These are phyloP conservation scores for Pyrrhura leucotis DNA, from an alignment of 2,797 vertebrate genomes.

Conservation along the genomic window DNA sequence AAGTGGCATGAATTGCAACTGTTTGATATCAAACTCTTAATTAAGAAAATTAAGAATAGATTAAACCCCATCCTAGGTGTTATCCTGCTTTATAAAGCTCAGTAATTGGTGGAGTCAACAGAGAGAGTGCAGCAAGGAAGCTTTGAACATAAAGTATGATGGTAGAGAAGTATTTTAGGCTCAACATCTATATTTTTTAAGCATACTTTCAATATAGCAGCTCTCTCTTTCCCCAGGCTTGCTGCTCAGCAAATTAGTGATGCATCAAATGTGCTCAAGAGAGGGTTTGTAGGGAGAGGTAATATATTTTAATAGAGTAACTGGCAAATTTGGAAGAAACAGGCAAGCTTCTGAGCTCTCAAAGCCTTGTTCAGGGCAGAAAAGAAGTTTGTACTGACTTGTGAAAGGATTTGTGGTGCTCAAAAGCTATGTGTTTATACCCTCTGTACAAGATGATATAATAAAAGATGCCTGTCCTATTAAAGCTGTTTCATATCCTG, in stretches of 20 bases:
- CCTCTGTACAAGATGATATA: not conserved
- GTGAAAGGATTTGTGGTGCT: not conserved
- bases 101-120: not conserved
- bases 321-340: not conserved
- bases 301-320: not conserved
- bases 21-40: not conserved
- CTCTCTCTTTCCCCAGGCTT: not conserved
- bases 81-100: not conserved
- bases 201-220: not conserved
- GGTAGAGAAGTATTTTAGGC: not conserved
- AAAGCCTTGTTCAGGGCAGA: not conserved
- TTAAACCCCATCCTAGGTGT: not conserved
- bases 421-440: not conserved
- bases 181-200: not conserved
- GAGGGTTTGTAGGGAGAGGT: not conserved
- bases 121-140: not conserved
- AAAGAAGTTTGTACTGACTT: not conserved
- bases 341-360: not conserved
- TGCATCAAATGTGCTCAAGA: not conserved
- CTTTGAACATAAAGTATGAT: not conserved
- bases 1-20: not conserved
- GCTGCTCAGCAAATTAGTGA: slow-evolving; percentile 13
- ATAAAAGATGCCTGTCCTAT: not conserved
- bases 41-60: not conserved
- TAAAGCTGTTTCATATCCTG: not conserved